phyloP scores from a whole-genome alignment of 2,113 vertebrate species.

The Nothobranchius furzeri region DNA sequence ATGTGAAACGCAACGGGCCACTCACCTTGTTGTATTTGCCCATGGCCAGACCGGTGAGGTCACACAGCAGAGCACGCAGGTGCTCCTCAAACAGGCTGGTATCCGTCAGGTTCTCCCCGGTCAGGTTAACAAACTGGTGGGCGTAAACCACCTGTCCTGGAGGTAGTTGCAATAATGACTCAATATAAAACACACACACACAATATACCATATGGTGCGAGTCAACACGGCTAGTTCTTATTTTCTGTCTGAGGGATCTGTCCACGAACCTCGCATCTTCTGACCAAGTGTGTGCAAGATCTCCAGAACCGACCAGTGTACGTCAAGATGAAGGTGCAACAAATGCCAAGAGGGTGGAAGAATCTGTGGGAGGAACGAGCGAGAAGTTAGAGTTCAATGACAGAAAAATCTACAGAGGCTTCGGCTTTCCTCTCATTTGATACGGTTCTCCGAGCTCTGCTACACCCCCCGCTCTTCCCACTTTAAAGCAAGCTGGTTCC shows the following conservation, averaged over 20 bases:
- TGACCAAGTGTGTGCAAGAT: constrained; percentile 87
- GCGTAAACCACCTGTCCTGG: constrained; percentile 92
- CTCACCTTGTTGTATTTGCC: constrained; percentile 91
- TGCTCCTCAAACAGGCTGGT: constrained; percentile 91
- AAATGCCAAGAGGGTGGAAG: constrained; percentile 95
- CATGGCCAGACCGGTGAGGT: constrained; percentile 87
- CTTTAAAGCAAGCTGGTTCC: neutral
- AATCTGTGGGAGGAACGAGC: constrained; percentile 75
- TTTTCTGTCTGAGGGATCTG: neutral
- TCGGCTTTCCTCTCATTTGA: neutral
- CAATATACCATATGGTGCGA: neutral
- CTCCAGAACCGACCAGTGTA: constrained; percentile 91
- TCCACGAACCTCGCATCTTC: constrained; percentile 85
- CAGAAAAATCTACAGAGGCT: neutral
- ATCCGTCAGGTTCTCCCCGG: constrained; percentile 90
- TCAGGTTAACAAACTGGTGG: constrained; percentile 88
- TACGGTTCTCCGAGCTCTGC: neutral
- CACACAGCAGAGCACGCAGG: constrained; percentile 86
- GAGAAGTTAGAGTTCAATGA: neutral
- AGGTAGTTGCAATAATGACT: constrained; percentile 31
- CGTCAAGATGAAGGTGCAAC: constrained; percentile 92
- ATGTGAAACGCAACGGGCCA: constrained; percentile 17
- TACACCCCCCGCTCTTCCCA: neutral
- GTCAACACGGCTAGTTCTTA: neutral
- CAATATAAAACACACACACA: neutral